Evolutionary conservation across 2,888 invertebrate genomes (phyloP).

Genomic region (Petrophora chlorosata): DNA sequence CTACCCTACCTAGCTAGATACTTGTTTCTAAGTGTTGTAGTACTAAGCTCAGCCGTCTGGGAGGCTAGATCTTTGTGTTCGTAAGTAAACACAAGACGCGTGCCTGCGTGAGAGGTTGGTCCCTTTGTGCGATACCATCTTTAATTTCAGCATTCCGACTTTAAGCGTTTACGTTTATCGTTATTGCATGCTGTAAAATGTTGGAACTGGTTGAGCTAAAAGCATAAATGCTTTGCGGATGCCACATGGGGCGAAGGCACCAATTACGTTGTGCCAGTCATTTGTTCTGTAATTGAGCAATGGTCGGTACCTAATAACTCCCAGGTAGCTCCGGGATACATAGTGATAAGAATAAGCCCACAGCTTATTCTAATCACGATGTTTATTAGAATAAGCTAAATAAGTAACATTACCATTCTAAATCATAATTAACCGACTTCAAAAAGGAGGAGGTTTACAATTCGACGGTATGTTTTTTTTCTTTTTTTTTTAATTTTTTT

Average conservation of each 20-base stretch:
- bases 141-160: slow-evolving; percentile 48
- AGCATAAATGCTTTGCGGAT: not conserved
- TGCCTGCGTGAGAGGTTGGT: slow-evolving; percentile 47
- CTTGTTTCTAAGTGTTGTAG: not conserved
- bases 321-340: no score
- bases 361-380: no score
- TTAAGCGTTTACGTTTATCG: slow-evolving; percentile 35
- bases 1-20: not conserved
- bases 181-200: slow-evolving; percentile 22
- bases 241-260: not conserved
- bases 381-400: no score
- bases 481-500: no score
- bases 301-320: no score
- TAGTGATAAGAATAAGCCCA: no score
- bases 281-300: no score
- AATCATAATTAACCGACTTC: no score
- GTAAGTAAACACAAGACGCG: slow-evolving; percentile 28
- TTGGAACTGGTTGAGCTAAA: slow-evolving; percentile 16
- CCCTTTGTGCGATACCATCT: slow-evolving; percentile 49
- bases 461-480: no score
- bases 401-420: no score
- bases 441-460: no score
- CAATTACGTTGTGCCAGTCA: not conserved
- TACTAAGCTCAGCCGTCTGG: slow-evolving; percentile 5
- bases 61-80: slow-evolving; percentile 24